Conservation (phyloP, 1,140 invertebrate genomes). For the Acromyrmex heyeri region DNA sequence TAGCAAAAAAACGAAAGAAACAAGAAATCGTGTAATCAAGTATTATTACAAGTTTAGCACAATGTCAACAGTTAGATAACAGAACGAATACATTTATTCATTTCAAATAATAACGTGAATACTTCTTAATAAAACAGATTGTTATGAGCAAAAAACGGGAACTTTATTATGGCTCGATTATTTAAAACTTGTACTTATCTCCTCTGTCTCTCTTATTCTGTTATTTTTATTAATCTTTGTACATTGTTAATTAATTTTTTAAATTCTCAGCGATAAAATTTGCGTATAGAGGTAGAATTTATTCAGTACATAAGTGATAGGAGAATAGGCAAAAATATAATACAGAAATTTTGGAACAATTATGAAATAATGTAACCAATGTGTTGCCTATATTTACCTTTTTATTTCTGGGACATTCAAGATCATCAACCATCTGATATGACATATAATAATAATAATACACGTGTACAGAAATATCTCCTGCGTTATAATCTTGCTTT, state of each 20-base stretch:
- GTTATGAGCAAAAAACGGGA: not conserved
- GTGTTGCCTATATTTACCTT: not conserved
- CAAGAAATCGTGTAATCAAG: not conserved
- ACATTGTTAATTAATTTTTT: not conserved
- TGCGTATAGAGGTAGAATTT: not conserved
- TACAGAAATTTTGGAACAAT: not conserved
- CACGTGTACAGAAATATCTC: not conserved
- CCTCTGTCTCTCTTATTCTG: not conserved
- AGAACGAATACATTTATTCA: not conserved
- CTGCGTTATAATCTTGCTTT: constrained; percentile 10
- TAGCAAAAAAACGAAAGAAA: not conserved
- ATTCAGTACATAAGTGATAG: not conserved
- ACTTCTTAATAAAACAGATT: not conserved
- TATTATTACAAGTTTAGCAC: not conserved
- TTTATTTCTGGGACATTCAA: not conserved
- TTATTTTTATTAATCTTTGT: not conserved
- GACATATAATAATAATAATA: not conserved
- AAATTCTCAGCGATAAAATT: not conserved
- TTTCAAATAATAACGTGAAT: not conserved
- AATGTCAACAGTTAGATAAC: not conserved
- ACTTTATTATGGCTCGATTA: not conserved
- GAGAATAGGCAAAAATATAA: not conserved
- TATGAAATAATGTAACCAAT: not conserved
- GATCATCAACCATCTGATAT: not conserved
- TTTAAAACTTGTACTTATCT: not conserved